Percentiles rank a stretch among this genome's conserved stretches.
Evolutionary conservation across 92 coral and sea anemone genomes (phyloP).

Genomic region (Palythoa grandiflora): DNA sequence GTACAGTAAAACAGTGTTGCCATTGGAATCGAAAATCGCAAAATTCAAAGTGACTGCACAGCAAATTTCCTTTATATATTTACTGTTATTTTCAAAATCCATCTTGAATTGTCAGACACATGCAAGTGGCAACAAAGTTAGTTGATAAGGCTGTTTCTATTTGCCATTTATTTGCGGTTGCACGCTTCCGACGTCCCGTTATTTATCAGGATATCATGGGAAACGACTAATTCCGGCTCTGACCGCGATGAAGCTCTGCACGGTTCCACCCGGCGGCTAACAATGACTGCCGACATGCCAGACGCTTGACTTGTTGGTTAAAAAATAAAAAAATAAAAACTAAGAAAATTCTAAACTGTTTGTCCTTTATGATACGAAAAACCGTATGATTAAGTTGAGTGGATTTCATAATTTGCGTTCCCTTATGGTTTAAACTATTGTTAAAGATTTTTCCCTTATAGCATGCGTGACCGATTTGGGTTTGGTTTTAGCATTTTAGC

Average conservation of each 20-base stretch:
- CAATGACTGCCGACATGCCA: constrained; percentile 7
- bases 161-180: constrained; percentile 41
- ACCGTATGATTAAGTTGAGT: too few relatives aligned
- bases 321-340: too few relatives aligned
- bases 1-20: too few relatives aligned
- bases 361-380: too few relatives aligned
- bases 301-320: background rate
- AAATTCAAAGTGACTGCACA: background rate
- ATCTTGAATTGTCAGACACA: background rate
- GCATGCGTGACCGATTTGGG: too few relatives aligned
- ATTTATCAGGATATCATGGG: background rate
- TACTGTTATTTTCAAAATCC: background rate
- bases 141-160: background rate
- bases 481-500: too few relatives aligned
- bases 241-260: background rate
- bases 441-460: too few relatives aligned
- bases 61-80: background rate
- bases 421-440: too few relatives aligned
- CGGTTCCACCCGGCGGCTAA: background rate
- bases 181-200: constrained; percentile 17
- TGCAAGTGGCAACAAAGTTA: background rate
- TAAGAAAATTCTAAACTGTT: too few relatives aligned
- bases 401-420: too few relatives aligned
- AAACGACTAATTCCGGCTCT: background rate
- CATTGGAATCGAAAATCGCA: background rate